A percentile compares a stretch with the other conserved stretches of the same genome.
phyloP scores from a whole-genome alignment of 1,140 invertebrate species.

The Papilio machaon region DNA sequence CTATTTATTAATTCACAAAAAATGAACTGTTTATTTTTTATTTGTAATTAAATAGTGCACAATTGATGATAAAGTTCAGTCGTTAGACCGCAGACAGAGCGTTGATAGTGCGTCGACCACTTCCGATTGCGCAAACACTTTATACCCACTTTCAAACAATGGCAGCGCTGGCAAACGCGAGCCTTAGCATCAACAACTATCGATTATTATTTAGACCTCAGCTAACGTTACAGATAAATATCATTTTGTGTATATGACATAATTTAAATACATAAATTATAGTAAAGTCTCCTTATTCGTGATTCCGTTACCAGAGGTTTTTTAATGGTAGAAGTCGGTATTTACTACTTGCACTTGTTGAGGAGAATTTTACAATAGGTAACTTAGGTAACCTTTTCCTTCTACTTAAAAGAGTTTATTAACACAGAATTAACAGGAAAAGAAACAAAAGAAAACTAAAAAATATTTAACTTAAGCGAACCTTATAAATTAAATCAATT shows the following conservation, averaged over 20 bases:
- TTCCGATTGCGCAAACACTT: constrained; percentile 50
- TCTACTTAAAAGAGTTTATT: too few relatives aligned
- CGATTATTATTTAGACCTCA: constrained; percentile 25
- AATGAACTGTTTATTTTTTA: background rate
- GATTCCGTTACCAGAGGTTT: too few relatives aligned
- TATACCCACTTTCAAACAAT: constrained; percentile 34
- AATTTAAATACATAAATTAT: background rate
- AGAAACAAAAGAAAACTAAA: too few relatives aligned
- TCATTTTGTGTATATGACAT: background rate
- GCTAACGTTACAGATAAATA: background rate
- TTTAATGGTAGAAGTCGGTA: too few relatives aligned
- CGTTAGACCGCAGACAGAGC: background rate
- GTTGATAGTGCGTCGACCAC: constrained; percentile 42
- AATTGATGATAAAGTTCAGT: background rate
- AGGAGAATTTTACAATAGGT: too few relatives aligned
- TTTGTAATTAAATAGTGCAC: background rate
- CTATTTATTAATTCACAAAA: background rate
- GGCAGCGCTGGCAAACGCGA: background rate
- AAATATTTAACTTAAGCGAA: too few relatives aligned
- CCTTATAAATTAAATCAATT: background rate
- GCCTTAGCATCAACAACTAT: constrained; percentile 14
- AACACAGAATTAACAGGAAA: too few relatives aligned
- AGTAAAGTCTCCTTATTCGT: too few relatives aligned
- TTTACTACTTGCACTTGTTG: too few relatives aligned
- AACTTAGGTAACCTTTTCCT: too few relatives aligned